phyloP scores from a whole-genome alignment of 2,888 invertebrate genomes.

The Stramonita haemastoma region DNA sequence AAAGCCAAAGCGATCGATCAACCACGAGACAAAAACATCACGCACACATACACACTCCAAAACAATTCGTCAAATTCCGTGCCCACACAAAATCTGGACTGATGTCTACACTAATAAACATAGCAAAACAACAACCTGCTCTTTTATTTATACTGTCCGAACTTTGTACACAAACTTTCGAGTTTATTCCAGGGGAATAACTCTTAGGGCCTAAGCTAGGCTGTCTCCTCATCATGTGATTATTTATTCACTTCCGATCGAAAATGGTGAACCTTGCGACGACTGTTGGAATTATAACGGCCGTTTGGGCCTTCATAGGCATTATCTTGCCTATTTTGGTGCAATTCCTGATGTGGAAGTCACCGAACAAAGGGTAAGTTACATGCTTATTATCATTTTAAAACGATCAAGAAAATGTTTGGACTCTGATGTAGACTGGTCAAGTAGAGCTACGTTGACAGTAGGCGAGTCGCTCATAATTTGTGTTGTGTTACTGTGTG shows the following conservation, averaged over 20 bases:
- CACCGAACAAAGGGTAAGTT: slow-evolving; percentile 90
- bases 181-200: not conserved
- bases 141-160: not conserved
- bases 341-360: slow-evolving; percentile 89
- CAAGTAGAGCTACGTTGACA: too few relatives aligned
- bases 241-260: not conserved
- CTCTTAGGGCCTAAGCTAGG: not conserved
- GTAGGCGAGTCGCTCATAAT: too few relatives aligned
- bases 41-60: too few relatives aligned
- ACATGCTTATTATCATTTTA: not conserved
- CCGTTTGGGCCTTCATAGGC: slow-evolving; percentile 91
- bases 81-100: not conserved
- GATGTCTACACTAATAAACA: not conserved
- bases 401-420: not conserved
- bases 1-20: too few relatives aligned
- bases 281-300: slow-evolving; percentile 88
- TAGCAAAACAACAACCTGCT: not conserved
- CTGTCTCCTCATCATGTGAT: slow-evolving; percentile 7
- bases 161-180: not conserved
- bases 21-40: too few relatives aligned
- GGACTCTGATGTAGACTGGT: too few relatives aligned
- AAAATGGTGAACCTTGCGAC: slow-evolving; percentile 69
- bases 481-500: too few relatives aligned
- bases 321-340: slow-evolving; percentile 84
- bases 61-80: too few relatives aligned